phyloP scores from a whole-genome alignment of 1,140 invertebrate species.

The Apocrypta bakeri region DNA sequence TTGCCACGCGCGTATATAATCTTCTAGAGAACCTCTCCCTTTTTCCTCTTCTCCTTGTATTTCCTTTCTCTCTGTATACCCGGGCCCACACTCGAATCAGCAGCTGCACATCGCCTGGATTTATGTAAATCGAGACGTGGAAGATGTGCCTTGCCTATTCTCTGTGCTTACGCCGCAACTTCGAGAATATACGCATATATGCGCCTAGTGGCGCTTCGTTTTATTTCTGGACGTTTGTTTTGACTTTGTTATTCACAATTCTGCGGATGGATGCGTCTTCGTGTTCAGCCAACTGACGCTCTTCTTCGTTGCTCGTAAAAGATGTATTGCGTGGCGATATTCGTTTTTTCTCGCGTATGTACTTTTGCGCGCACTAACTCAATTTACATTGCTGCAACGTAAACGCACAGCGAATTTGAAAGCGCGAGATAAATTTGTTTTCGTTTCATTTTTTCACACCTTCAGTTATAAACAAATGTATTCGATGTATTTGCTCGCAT shows the following conservation, averaged over 20 bases:
- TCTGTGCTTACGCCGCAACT: too few species aligned
- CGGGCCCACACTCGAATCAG: neutral
- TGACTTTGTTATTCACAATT: constrained; percentile 11
- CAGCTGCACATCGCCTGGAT: constrained; percentile 10
- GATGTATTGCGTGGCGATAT: neutral
- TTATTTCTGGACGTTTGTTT: constrained; percentile 35
- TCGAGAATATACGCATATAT: neutral
- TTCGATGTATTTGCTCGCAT: neutral
- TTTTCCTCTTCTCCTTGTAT: neutral
- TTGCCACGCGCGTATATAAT: neutral
- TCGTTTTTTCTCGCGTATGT: neutral
- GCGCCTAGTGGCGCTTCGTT: neutral
- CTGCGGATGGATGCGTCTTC: neutral
- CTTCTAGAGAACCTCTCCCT: neutral
- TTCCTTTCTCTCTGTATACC: neutral
- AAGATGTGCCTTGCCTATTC: neutral
- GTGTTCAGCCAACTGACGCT: neutral
- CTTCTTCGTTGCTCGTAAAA: neutral
- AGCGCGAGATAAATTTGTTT: constrained; percentile 8
- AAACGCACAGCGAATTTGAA: neutral
- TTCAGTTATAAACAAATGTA: neutral
- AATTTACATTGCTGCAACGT: neutral
- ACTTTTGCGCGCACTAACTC: neutral
- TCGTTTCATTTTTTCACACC: neutral
- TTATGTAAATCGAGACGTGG: constrained; percentile 30